Conservation (phyloP, 2,888 invertebrate species). For the Tachina lurida region DNA sequence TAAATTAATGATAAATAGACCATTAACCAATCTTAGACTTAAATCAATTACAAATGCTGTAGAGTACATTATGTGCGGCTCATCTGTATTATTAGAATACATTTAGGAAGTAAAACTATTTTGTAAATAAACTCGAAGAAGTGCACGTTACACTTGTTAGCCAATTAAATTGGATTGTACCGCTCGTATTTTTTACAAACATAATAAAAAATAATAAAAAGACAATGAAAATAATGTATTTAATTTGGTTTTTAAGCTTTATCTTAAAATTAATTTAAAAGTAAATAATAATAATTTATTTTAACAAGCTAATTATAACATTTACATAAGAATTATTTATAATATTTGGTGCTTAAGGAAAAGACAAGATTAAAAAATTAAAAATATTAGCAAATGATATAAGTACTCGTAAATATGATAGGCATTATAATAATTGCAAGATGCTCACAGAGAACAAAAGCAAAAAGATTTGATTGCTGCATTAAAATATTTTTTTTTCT, state of each 20-base stretch:
- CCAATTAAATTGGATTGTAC: background rate
- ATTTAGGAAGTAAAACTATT: background rate
- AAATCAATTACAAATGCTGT: conserved; percentile 2
- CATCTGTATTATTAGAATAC: conserved; percentile 34
- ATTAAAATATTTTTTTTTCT: conserved; percentile 37
- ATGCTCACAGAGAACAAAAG: conserved; percentile 41
- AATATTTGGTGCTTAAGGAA: conserved; percentile 53
- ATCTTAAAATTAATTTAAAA: conserved; percentile 35
- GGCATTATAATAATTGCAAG: conserved; percentile 26
- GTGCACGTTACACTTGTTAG: conserved; percentile 12
- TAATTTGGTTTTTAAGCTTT: conserved; percentile 47
- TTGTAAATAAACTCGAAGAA: conserved; percentile 24
- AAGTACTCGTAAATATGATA: background rate
- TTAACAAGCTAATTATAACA: background rate
- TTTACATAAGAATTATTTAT: background rate
- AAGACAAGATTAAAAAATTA: conserved; percentile 38
- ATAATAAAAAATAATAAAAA: background rate
- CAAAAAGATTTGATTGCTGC: conserved; percentile 44
- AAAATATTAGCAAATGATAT: conserved; percentile 8
- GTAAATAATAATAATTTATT: background rate
- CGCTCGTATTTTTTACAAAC: background rate
- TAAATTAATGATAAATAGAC: conserved; percentile 68
- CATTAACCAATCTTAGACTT: conserved; percentile 32
- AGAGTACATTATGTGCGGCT: background rate
- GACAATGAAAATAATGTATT: conserved; percentile 25